Base-by-base conservation (phyloP, 2,888 invertebrate species). In the Actias luna region DNA sequence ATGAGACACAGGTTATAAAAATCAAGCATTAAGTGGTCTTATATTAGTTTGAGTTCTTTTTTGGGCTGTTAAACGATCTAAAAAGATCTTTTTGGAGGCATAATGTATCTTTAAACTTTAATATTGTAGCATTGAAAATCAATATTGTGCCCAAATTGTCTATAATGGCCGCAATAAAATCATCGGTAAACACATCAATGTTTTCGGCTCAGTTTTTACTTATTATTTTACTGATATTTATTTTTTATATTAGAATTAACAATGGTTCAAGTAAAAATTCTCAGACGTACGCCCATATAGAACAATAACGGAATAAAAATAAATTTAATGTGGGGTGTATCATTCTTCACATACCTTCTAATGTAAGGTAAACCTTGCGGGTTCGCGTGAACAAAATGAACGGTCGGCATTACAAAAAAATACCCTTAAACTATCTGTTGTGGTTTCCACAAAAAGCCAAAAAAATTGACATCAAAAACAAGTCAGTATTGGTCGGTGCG, bases 401-500 rank as follows among this genome's bases (percentile, higher is more conserved):
- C 82, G 82, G 79, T 80, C 82, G 80, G 78, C 71, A 66, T 76
- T 76, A 87, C 84, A 89, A 89, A 89, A 86, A 90, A 89, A 85
- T 78, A 79, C 85, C 89, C 87, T 87, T 84, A 84, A 88, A 85
- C 88, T 89, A 90, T 92, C 90, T 89, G 89, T 90, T 88, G 88
- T 91, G 86, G 88, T 88, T 89, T 88, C 85, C 82, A 85, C 82
- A 88, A 87, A 83, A 84, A 84, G 80, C 88, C 77, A 85, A 50
- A 86, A 88, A 83, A 89, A 86, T 84, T 76, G 74, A 83, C 85
- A 86, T 86, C 85, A 82, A 86, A 88, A 91, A 88, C 89, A 88
- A 91, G 92, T 88, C 90, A 87, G 87, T 83, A 90, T 91, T 90
- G 91, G 91, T 88, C 89, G 90, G 87, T 85, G 84, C 85, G 85